These are phyloP conservation scores for Ochotona princeps DNA, from an alignment of 2,113 vertebrate species.

Conservation along the genomic window DNA sequence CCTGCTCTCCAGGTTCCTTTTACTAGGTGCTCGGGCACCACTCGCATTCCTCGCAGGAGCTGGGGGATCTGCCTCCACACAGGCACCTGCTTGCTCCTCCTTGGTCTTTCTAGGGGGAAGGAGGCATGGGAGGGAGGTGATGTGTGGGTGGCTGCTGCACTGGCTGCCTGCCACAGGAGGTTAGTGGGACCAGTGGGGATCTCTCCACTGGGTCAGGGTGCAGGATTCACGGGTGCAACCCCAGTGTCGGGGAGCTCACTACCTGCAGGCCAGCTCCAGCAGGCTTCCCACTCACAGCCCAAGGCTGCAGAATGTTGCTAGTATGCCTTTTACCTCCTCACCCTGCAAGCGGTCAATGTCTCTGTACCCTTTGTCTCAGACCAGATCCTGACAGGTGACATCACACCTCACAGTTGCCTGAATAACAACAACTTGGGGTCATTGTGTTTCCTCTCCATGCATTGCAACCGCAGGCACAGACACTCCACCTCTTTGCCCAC, in stretches of 20 bases:
- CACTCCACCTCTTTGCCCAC: background rate
- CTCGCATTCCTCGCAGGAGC: background rate
- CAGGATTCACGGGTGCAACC: background rate
- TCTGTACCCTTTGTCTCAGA: background rate
- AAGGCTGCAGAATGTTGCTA: background rate
- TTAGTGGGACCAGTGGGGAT: background rate
- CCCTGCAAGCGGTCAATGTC: background rate
- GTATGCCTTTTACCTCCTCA: background rate
- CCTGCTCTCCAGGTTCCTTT: background rate
- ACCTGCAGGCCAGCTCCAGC: background rate
- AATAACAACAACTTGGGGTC: background rate
- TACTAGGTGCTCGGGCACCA: background rate
- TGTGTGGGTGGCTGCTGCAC: too few species aligned
- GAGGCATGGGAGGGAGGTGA: too few species aligned
- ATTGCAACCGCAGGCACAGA: background rate
- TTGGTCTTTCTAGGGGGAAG: too few species aligned
- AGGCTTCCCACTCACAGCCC: background rate
- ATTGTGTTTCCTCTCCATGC: background rate
- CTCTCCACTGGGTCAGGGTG: background rate
- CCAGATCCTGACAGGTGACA: background rate
- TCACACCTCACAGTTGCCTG: background rate
- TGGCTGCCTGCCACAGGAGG: too few species aligned
- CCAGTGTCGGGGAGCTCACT: background rate
- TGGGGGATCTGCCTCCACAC: background rate
- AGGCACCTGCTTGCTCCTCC: background rate